Conservation (phyloP, 2,888 invertebrate species). For the Dynastes hyllus region DNA sequence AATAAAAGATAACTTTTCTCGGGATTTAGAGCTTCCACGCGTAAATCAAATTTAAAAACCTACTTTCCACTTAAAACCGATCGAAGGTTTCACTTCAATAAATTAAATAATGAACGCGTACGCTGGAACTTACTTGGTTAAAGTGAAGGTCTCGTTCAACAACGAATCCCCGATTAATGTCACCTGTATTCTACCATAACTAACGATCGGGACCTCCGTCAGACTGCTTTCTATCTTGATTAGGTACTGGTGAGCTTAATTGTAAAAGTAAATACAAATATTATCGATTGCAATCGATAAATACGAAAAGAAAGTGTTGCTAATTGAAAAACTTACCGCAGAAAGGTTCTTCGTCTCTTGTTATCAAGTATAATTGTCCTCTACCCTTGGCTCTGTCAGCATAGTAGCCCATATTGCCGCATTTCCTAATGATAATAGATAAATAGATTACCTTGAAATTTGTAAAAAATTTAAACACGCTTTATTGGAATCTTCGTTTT, state of each 20-base stretch:
- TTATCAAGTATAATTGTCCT: slow-evolving; percentile 91
- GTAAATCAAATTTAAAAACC: too few species aligned
- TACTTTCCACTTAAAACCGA: too few species aligned
- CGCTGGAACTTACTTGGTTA: slow-evolving; percentile 82
- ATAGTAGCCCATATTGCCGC: slow-evolving; percentile 96
- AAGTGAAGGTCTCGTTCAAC: slow-evolving; percentile 90
- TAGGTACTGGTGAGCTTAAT: slow-evolving; percentile 88
- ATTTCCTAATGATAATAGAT: slow-evolving; percentile 69
- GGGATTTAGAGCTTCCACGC: too few species aligned
- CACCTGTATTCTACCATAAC: slow-evolving; percentile 86
- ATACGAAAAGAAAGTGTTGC: background rate
- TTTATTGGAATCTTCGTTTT: slow-evolving; percentile 62
- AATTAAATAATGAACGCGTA: background rate
- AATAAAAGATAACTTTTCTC: too few species aligned
- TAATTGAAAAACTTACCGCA: slow-evolving; percentile 77
- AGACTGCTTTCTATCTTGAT: slow-evolving; percentile 86
- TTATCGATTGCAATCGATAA: background rate
- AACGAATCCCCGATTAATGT: slow-evolving; percentile 87
- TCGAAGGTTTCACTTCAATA: background rate
- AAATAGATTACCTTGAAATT: slow-evolving; percentile 20
- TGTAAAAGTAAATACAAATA: slow-evolving; percentile 11
- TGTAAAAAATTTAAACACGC: background rate
- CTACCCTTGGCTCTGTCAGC: slow-evolving; percentile 88
- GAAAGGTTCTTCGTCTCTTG: slow-evolving; percentile 93
- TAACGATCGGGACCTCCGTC: slow-evolving; percentile 78